A percentile compares a stretch with the other conserved stretches of the same genome.
phyloP scores from a whole-genome alignment of 2,888 invertebrate genomes.

The Papilio protenor region DNA sequence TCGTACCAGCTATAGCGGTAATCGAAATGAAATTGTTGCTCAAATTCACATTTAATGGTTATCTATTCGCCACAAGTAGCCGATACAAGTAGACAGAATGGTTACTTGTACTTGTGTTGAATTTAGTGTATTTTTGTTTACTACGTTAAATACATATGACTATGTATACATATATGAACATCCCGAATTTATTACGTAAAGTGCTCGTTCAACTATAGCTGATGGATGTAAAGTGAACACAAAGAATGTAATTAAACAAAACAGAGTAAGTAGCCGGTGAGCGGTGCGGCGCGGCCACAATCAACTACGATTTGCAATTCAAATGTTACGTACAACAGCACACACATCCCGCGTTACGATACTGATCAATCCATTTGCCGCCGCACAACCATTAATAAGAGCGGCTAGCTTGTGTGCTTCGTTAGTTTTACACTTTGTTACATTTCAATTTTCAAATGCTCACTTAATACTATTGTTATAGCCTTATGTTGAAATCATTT shows the following conservation, averaged over 20 bases:
- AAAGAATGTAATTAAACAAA: constrained; percentile 14
- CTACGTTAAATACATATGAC: not conserved
- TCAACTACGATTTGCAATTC: constrained; percentile 9
- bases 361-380: not conserved
- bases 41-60: constrained; percentile 11
- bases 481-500: too few relatives aligned
- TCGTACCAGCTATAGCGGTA: not conserved
- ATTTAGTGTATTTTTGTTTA: not conserved
- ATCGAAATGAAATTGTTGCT: constrained; percentile 12
- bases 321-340: constrained; percentile 1
- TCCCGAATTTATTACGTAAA: not conserved
- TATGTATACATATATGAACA: not conserved
- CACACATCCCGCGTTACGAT: not conserved
- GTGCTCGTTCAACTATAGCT: not conserved
- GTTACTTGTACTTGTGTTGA: not conserved
- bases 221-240: not conserved
- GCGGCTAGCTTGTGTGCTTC: too few relatives aligned
- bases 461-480: too few relatives aligned
- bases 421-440: too few relatives aligned
- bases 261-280: not conserved
- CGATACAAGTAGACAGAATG: constrained; percentile 57
- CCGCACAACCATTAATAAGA: too few relatives aligned
- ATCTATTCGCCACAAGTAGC: not conserved
- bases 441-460: too few relatives aligned
- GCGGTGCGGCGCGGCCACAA: not conserved